Evolutionary conservation across 2,113 vertebrate genomes (phyloP).

Genomic region (Arothron firmamentum): DNA sequence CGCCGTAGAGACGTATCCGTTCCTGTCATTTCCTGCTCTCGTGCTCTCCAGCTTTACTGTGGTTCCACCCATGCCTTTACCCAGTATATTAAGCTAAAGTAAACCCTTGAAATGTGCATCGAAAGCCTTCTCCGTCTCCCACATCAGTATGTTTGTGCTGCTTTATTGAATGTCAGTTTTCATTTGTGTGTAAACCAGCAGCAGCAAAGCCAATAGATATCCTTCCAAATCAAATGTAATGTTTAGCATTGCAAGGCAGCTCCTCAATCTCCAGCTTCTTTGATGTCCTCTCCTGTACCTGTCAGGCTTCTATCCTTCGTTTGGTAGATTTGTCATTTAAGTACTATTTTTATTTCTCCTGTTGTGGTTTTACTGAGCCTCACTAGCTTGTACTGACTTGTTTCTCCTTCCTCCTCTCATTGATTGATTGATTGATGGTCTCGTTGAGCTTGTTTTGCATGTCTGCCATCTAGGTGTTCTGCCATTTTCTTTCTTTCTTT

Average conservation of each 20-base stretch:
- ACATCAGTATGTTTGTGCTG: constrained; percentile 46
- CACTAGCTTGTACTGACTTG: constrained; percentile 55
- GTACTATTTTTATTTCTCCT: constrained; percentile 33
- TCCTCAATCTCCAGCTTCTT: constrained; percentile 52
- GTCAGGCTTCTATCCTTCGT: constrained; percentile 22
- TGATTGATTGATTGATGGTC: constrained; percentile 46
- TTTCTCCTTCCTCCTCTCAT: constrained; percentile 31
- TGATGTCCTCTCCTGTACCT: constrained; percentile 29
- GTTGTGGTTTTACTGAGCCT: constrained; percentile 51
- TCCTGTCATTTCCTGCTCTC: constrained; percentile 19
- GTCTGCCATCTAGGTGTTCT: constrained; percentile 56
- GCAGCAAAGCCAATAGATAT: constrained; percentile 68
- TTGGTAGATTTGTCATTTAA: constrained; percentile 37
- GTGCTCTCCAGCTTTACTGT: constrained; percentile 58
- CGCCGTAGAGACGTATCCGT: constrained; percentile 18
- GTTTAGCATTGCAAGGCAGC: constrained; percentile 69
- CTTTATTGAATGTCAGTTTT: constrained; percentile 65
- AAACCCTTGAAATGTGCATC: constrained; percentile 74
- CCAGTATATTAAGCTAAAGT: constrained; percentile 74
- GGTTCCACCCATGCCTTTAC: constrained; percentile 62
- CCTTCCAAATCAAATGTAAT: constrained; percentile 65
- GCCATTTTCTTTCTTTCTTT: not conserved
- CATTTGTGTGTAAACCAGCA: constrained; percentile 57
- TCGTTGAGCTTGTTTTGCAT: constrained; percentile 66
- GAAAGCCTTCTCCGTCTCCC: constrained; percentile 41